Base-by-base conservation (phyloP, 1,140 invertebrate species). In the Calliopsis andreniformis region DNA sequence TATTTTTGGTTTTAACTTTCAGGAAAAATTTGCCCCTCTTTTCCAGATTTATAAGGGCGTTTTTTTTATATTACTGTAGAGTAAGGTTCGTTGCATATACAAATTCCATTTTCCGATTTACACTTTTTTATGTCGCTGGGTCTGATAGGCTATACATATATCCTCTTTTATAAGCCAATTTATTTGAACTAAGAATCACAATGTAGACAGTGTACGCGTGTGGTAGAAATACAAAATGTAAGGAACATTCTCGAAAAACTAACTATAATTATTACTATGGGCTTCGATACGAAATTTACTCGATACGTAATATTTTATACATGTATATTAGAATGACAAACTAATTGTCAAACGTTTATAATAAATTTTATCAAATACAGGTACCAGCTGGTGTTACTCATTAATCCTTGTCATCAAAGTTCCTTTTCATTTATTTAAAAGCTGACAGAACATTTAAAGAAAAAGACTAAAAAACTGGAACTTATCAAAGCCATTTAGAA, bases 331-430 rank as follows among this genome's bases (percentile, higher is more conserved):
- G 20, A n/a, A 14, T 30, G 20, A 61, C 23, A 62, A 39, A 39
- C 32, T n/a, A 10, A n/a, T n/a, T n/a, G n/a, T n/a, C n/a, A 61
- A 20, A 39, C 35, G 23, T 61, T 61, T 71, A 32, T 71, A 61
- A 71, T 71, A 47, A 71, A 71, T 25, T 4, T 49, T 49, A 42
- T 59, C 32, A 14, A 18, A 55, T 68, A 30, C 35, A 35, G 20
- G 16, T 43, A 53, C 14, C 3, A 8, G 14, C 12, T 14, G 3
- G 23, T 53, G 23, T 25, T 53, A 3, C 2, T 0, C 3, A 53
- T 28, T 53, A 12, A 47, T 47, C n/a, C 18, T 47, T 47, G 16
- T 3, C 6, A n/a, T n/a, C 35, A 39, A n/a, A n/a, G n/a, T n/a
- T n/a, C 12, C 45, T 12, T 6, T 18, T 23, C 47, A 23, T 8